phyloP scores from a whole-genome alignment of 2,797 vertebrate species.

The Selene dorsalis region DNA sequence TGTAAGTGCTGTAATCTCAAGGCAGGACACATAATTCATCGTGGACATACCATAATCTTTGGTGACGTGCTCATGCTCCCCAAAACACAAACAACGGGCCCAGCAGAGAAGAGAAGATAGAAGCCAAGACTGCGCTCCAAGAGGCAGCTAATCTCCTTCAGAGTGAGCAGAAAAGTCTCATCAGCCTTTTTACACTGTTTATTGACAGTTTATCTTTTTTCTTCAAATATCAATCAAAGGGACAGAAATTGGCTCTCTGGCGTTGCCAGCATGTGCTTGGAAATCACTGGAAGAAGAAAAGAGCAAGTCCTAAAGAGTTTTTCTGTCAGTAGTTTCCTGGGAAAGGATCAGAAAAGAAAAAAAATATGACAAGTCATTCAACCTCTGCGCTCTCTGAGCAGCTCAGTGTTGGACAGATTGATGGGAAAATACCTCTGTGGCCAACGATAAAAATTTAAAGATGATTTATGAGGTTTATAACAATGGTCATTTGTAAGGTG shows the following conservation, averaged over 20 bases:
- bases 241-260: conserved; percentile 25
- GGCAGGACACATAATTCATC: background rate
- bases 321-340: conserved; percentile 19
- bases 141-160: conserved; percentile 43
- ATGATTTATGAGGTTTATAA: conserved; percentile 5
- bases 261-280: conserved; percentile 22
- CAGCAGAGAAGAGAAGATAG: conserved; percentile 11
- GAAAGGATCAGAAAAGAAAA: background rate
- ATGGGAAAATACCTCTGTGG: background rate
- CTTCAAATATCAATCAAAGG: conserved; percentile 42
- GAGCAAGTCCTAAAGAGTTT: conserved; percentile 5
- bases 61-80: background rate
- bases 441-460: background rate
- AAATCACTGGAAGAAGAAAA: conserved; percentile 24
- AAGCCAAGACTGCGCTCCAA: background rate
- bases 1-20: conserved; percentile 6
- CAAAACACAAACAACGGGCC: conserved; percentile 2
- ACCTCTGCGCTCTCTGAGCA: conserved; percentile 7
- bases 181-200: conserved; percentile 44
- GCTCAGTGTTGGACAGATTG: conserved; percentile 17
- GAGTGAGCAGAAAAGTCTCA: conserved; percentile 25
- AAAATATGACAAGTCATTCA: background rate
- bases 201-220: conserved; percentile 35
- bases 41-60: background rate
- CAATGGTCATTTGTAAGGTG: background rate